Evolutionary conservation across 2,113 vertebrate genomes (phyloP).

Genomic region (Plotosus lineatus): DNA sequence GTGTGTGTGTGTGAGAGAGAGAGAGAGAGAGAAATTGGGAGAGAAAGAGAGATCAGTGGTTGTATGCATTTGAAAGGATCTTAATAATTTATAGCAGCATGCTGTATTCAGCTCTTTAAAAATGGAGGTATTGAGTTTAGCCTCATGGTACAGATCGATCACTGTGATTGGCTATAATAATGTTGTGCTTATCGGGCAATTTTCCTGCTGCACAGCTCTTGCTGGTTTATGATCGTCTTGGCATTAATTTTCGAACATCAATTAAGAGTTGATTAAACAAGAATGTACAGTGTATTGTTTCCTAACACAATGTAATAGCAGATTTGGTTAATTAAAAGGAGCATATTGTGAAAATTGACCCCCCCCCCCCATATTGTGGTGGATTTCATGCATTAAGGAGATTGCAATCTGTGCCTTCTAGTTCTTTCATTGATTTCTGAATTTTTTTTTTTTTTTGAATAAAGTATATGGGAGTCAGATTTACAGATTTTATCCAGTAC

Average conservation of each 20-base stretch:
- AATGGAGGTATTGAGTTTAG: conserved; percentile 1
- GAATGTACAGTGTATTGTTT: not conserved
- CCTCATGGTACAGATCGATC: conserved; percentile 5
- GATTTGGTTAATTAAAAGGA: not conserved
- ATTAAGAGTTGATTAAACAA: not conserved
- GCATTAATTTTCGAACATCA: not conserved
- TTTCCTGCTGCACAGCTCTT: not conserved
- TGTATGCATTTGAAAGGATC: not conserved
- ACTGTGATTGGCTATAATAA: conserved; percentile 24
- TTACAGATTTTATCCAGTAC: not conserved
- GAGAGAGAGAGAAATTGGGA: not conserved
- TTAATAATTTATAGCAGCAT: conserved; percentile 21
- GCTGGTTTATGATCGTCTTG: not conserved
- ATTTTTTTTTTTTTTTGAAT: not conserved
- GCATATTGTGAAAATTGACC: not conserved
- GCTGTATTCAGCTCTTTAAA: conserved; percentile 6
- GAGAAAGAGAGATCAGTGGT: not conserved
- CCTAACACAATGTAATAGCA: not conserved
- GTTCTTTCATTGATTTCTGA: not conserved
- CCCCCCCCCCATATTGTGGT: not conserved
- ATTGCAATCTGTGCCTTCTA: not conserved
- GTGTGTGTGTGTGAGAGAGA: not conserved
- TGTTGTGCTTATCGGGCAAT: not conserved
- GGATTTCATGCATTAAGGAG: not conserved
- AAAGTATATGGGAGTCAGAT: not conserved